These are phyloP conservation scores for Olivierus martensii DNA, from an alignment of 1,140 invertebrate genomes.

Conservation along the genomic window DNA sequence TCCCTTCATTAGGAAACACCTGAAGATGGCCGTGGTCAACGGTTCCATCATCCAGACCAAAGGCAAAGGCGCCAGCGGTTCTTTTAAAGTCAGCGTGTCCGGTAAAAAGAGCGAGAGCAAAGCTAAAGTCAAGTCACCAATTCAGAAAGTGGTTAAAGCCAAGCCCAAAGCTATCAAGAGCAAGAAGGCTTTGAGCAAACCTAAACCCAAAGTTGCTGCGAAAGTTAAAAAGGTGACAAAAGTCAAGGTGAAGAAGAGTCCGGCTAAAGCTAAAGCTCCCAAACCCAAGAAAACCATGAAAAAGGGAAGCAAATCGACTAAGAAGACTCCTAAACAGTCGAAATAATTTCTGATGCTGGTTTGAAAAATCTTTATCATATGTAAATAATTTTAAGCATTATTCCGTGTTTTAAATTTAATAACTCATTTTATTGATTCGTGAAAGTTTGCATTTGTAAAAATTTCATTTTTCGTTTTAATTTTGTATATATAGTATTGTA, in stretches of 20 bases:
- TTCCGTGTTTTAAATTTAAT: too few species aligned
- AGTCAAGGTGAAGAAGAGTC: conserved; percentile 6
- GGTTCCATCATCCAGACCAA: conserved; percentile 43
- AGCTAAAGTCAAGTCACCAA: conserved; percentile 4
- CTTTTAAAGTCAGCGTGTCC: conserved; percentile 37
- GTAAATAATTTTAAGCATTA: too few species aligned
- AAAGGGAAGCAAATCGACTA: too few species aligned
- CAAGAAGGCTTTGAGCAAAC: conserved; percentile 1
- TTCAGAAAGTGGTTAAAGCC: conserved; percentile 4
- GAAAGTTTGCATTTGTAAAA: too few species aligned
- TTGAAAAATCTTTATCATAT: too few species aligned
- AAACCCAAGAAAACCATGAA: background rate
- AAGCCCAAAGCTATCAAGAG: background rate
- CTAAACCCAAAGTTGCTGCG: conserved; percentile 4
- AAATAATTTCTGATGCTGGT: too few species aligned
- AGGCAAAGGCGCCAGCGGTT: conserved; percentile 44
- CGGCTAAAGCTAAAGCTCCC: background rate
- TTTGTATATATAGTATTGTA: too few species aligned
- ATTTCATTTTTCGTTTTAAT: too few species aligned
- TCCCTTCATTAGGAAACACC: conserved; percentile 42
- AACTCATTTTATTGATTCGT: too few species aligned
- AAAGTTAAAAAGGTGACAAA: conserved; percentile 3
- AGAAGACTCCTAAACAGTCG: too few species aligned
- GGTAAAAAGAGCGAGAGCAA: conserved; percentile 16
- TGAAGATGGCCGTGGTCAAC: conserved; percentile 40